A percentile compares a stretch with the other conserved stretches of the same genome.
These are phyloP conservation scores for Sylvicola fuscatus DNA, from an alignment of 2,888 invertebrate genomes.

Conservation along the genomic window DNA sequence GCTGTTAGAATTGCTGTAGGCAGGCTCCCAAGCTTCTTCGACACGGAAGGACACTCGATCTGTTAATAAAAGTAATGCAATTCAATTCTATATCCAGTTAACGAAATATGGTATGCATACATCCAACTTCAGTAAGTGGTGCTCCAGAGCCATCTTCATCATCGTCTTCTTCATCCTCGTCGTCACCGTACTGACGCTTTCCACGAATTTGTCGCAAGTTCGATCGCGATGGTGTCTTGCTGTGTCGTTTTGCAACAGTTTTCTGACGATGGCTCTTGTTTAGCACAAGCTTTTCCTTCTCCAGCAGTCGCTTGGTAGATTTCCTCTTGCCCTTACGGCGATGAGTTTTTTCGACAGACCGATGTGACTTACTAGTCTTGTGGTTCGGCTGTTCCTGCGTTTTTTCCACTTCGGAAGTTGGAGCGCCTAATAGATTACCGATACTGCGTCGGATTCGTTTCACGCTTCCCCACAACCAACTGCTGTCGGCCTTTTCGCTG, in stretches of 20 bases:
- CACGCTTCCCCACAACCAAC: constrained; percentile 1
- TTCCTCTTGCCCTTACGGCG: too few species aligned
- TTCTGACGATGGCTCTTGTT: too few species aligned
- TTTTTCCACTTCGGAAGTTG: too few species aligned
- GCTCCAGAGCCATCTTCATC: not conserved
- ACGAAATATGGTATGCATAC: too few species aligned
- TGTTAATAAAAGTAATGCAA: not conserved
- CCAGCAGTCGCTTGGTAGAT: too few species aligned
- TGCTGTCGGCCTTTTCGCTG: not conserved
- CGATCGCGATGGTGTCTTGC: too few species aligned
- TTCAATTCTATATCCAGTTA: not conserved
- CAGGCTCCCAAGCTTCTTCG: not conserved
- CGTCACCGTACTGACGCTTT: not conserved
- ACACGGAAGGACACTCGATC: not conserved
- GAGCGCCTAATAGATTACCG: not conserved
- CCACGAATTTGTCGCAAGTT: not conserved
- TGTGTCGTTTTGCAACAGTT: too few species aligned
- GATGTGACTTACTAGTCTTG: too few species aligned
- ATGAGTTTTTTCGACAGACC: too few species aligned
- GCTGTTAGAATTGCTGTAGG: not conserved
- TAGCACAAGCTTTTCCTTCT: too few species aligned
- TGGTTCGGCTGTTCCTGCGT: too few species aligned
- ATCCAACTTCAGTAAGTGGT: not conserved
- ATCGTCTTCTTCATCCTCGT: not conserved
- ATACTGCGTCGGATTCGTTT: not conserved